A percentile compares a stretch with the other conserved stretches of the same genome.
Conservation (phyloP, 2,888 invertebrate species). For the Sinohyriopsis cumingii region DNA sequence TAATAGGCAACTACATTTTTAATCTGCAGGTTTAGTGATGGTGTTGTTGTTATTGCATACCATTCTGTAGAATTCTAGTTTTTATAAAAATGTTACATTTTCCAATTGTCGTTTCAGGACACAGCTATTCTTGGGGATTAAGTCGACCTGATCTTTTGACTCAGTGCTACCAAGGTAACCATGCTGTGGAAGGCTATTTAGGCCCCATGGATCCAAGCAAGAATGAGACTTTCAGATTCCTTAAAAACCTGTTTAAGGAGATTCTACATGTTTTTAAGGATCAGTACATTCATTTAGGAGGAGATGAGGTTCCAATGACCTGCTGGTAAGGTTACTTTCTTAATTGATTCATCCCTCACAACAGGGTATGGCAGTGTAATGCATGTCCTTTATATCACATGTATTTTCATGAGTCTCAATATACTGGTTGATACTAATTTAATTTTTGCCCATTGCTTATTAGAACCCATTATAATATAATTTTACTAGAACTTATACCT, state of each 20-base stretch:
- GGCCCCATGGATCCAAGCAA: constrained; percentile 89
- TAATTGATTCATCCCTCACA: too few relatives aligned
- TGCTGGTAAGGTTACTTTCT: constrained; percentile 80
- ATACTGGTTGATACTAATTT: too few relatives aligned
- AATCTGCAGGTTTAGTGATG: too few relatives aligned
- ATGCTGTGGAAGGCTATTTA: constrained; percentile 75
- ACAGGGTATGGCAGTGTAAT: too few relatives aligned
- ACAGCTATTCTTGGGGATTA: constrained; percentile 71
- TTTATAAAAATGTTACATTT: background rate
- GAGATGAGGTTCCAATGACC: constrained; percentile 88
- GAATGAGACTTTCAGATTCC: constrained; percentile 80
- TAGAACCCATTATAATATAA: too few relatives aligned
- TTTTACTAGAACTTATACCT: too few relatives aligned
- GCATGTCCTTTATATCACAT: too few relatives aligned
- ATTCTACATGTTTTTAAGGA: constrained; percentile 84
- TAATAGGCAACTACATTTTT: too few relatives aligned
- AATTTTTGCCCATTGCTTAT: too few relatives aligned
- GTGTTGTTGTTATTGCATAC: too few relatives aligned
- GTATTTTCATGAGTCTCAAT: too few relatives aligned
- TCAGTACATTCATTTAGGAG: constrained; percentile 88
- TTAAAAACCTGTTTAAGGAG: constrained; percentile 81
- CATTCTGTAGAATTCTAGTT: too few relatives aligned
- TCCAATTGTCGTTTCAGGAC: constrained; percentile 54
- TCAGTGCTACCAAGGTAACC: constrained; percentile 62
- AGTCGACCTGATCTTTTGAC: constrained; percentile 69